Percentiles rank a stretch among this genome's conserved stretches.
These are phyloP conservation scores for Emys orbicularis DNA, from an alignment of 2,797 vertebrate genomes.

Conservation along the genomic window DNA sequence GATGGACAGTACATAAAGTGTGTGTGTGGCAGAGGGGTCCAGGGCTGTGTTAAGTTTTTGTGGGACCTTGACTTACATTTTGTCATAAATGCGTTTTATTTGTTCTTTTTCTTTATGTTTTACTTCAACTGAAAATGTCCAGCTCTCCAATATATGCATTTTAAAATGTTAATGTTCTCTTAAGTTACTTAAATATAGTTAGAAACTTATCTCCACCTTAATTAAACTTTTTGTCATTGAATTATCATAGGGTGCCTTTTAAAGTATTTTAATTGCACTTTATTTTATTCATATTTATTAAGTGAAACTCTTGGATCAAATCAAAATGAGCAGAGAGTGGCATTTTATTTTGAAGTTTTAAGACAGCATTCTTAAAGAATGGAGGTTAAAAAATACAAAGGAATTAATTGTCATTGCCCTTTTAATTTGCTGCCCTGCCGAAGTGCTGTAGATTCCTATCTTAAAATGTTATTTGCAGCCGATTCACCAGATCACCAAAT, in stretches of 20 bases:
- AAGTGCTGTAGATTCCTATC: not conserved
- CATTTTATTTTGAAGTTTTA: constrained; percentile 40
- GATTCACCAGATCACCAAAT: not conserved
- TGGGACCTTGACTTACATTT: not conserved
- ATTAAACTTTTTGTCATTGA: not conserved
- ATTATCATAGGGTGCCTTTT: not conserved
- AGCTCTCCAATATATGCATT: not conserved
- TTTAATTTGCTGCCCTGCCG: constrained; percentile 15
- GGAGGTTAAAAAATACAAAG: constrained; percentile 25
- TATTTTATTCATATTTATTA: not conserved
- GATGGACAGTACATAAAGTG: not conserved
- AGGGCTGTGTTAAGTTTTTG: not conserved
- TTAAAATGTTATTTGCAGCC: constrained; percentile 22
- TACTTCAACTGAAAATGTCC: not conserved
- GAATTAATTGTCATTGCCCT: constrained; percentile 49
- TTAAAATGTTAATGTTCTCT: not conserved
- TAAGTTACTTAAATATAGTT: not conserved
- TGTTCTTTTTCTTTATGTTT: not conserved
- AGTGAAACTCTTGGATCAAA: not conserved
- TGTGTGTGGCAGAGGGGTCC: not conserved
- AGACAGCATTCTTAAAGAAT: constrained; percentile 59
- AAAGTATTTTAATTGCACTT: not conserved
- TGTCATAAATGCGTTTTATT: not conserved
- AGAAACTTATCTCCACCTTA: not conserved
- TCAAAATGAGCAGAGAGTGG: not conserved